Evolutionary conservation across 2,113 vertebrate species (phyloP).

Genomic region (Eleginops maclovinus): DNA sequence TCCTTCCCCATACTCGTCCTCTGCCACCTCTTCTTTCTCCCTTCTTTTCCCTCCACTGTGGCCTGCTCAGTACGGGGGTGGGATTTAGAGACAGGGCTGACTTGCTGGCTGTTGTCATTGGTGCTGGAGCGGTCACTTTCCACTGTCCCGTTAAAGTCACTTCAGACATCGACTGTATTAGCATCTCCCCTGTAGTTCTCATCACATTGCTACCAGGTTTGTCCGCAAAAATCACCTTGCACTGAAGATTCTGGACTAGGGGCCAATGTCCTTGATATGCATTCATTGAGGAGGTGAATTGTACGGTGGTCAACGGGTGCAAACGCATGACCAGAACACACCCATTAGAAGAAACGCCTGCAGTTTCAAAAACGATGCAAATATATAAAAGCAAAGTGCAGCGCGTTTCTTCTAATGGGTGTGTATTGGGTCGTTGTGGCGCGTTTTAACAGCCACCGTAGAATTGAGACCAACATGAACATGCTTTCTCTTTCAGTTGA

Average conservation of each 20-base stretch:
- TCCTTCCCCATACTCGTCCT: neutral
- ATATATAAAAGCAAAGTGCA: too few species aligned
- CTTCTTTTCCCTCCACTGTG: conserved; percentile 41
- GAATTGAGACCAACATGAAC: conserved; percentile 4
- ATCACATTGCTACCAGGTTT: conserved; percentile 70
- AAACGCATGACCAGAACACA: too few species aligned
- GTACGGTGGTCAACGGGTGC: too few species aligned
- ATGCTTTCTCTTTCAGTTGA: conserved; percentile 31
- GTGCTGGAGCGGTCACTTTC: conserved; percentile 45
- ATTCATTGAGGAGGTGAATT: conserved; percentile 61
- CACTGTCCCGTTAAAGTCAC: conserved; percentile 61
- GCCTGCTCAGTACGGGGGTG: conserved; percentile 27
- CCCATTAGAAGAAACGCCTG: too few species aligned
- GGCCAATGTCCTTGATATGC: conserved; percentile 68
- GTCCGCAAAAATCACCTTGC: conserved; percentile 54
- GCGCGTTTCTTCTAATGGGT: too few species aligned
- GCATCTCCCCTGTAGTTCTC: conserved; percentile 58
- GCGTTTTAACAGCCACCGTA: too few species aligned
- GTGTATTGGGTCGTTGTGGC: too few species aligned
- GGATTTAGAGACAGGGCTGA: conserved; percentile 67
- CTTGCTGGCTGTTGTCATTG: conserved; percentile 74
- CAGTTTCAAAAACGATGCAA: too few species aligned
- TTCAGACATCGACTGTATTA: conserved; percentile 53
- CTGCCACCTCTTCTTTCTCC: neutral
- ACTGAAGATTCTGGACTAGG: conserved; percentile 47